phyloP scores from a whole-genome alignment of 2,888 invertebrate species.

The Meghimatium bilineatum region DNA sequence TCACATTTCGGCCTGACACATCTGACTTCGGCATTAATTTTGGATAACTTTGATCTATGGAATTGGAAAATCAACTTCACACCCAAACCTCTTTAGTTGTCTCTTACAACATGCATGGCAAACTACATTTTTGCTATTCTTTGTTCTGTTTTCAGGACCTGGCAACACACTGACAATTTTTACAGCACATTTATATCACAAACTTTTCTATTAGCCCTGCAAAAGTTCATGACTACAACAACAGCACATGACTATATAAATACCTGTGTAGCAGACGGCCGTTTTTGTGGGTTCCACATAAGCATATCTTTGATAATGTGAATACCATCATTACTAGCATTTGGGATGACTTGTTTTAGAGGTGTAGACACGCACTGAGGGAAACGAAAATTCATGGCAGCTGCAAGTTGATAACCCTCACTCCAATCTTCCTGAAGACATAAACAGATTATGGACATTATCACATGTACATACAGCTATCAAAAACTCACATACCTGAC shows the following conservation, averaged over 20 bases:
- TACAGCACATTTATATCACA: too few species aligned
- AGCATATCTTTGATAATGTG: constrained; percentile 90
- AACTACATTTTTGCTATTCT: too few species aligned
- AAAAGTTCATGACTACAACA: not conserved
- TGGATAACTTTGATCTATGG: too few species aligned
- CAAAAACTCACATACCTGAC: not conserved
- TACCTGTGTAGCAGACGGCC: constrained; percentile 87
- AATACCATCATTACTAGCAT: constrained; percentile 89
- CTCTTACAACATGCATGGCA: too few species aligned
- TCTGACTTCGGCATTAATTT: too few species aligned
- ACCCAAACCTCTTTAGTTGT: too few species aligned
- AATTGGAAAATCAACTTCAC: too few species aligned
- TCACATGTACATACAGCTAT: not conserved
- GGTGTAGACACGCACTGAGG: constrained; percentile 91
- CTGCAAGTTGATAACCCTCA: constrained; percentile 94
- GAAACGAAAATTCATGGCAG: constrained; percentile 96
- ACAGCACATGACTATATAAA: not conserved
- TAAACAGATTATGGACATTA: not conserved
- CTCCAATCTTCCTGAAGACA: constrained; percentile 89
- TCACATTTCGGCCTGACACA: too few species aligned
- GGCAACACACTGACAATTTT: too few species aligned
- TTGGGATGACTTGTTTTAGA: constrained; percentile 87
- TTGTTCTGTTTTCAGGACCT: too few species aligned
- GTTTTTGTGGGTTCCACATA: constrained; percentile 92
- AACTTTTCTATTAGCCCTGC: too few species aligned